Conservation (phyloP, 2,113 vertebrate genomes). For the Glaucomys volans region DNA sequence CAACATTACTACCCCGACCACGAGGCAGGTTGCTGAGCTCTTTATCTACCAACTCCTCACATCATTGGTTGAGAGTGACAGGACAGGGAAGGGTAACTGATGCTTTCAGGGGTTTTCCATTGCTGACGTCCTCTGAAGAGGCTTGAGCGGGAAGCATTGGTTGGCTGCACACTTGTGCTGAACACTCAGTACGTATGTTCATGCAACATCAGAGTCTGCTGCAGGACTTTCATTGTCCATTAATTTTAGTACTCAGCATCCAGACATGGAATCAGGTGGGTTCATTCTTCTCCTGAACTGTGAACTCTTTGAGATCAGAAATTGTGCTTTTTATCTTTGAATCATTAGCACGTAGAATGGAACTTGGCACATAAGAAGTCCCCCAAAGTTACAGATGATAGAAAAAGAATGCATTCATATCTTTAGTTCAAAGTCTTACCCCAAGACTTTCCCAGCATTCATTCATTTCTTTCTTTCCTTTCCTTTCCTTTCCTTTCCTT, state of each 20-base stretch:
- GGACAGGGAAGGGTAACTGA: neutral
- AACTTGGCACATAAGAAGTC: neutral
- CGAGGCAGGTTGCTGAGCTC: neutral
- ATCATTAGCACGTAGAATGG: neutral
- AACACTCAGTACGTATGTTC: neutral
- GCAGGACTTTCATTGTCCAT: neutral
- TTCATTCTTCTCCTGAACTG: neutral
- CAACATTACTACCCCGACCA: neutral
- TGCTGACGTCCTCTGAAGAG: neutral
- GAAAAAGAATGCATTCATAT: neutral
- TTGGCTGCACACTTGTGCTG: no score
- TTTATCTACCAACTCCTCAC: neutral
- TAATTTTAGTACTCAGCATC: neutral
- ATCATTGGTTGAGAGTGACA: neutral
- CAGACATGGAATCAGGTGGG: neutral
- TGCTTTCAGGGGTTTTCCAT: neutral
- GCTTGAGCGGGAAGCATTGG: neutral
- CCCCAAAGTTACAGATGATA: neutral
- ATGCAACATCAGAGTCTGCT: neutral
- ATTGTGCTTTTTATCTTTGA: neutral
- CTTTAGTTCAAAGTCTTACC: neutral
- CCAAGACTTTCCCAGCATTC: neutral
- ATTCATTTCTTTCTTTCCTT: neutral
- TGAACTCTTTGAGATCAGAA: neutral
- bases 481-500: rapidly evolving